Evolutionary conservation across 1,140 invertebrate genomes (phyloP).

Genomic region (Halyomorpha halys): DNA sequence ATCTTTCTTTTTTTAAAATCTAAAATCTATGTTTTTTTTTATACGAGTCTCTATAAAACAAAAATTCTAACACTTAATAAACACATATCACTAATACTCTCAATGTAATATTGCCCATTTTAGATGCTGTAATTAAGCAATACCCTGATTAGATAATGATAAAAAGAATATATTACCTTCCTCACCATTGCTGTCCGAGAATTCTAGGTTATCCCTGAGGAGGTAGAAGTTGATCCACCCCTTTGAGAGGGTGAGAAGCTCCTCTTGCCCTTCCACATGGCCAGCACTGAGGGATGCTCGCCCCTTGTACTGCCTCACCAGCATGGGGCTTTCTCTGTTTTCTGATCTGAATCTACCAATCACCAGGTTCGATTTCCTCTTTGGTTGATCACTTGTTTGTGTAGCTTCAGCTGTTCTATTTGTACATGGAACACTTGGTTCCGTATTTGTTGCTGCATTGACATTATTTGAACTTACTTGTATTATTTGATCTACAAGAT

Average conservation of each 20-base stretch:
- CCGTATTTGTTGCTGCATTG: slow-evolving; percentile 8
- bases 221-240: slow-evolving; percentile 37
- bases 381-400: neutral
- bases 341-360: slow-evolving; percentile 2
- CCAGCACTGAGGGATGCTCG: slow-evolving; percentile 17
- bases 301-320: slow-evolving; percentile 25
- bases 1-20: too few species aligned
- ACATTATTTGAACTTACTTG: slow-evolving; percentile 19
- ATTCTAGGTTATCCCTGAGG: slow-evolving; percentile 30
- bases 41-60: too few species aligned
- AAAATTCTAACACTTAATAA: too few species aligned
- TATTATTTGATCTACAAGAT: slow-evolving; percentile 12
- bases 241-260: slow-evolving; percentile 33
- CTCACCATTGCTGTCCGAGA: slow-evolving; percentile 26
- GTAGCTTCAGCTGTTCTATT: too few species aligned
- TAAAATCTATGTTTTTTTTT: too few species aligned
- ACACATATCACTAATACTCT: too few species aligned
- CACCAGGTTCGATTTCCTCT: slow-evolving; percentile 1
- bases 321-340: slow-evolving; percentile 13
- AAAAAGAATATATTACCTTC: slow-evolving; percentile 6
- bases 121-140: too few species aligned
- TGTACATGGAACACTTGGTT: neutral
- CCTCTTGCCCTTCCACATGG: slow-evolving; percentile 29
- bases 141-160: too few species aligned
- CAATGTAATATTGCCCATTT: too few species aligned